Evolutionary conservation across 2,113 vertebrate species (phyloP).

Genomic region (Indicator indicator): DNA sequence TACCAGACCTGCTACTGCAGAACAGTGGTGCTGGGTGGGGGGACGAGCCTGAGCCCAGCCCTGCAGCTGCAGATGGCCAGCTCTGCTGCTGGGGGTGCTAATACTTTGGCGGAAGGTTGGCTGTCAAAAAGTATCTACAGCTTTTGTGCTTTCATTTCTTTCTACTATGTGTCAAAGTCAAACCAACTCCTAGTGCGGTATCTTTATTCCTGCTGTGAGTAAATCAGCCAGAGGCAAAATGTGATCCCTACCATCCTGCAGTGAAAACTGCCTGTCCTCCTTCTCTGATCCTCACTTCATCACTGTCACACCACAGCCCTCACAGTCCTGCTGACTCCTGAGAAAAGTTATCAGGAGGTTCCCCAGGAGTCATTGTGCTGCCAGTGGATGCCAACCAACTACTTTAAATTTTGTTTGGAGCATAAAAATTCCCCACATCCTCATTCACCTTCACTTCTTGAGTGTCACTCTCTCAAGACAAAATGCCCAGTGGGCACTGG

Average conservation of each 20-base stretch:
- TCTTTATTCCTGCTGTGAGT: slow-evolving; percentile 29
- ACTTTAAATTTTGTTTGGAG: not conserved
- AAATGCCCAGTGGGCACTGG: not conserved
- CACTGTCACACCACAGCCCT: not conserved
- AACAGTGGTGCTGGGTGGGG: not conserved
- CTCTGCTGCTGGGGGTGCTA: not conserved
- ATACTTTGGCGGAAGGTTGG: not conserved
- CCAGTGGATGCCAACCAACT: not conserved
- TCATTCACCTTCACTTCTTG: not conserved
- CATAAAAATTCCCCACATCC: not conserved
- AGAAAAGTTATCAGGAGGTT: not conserved
- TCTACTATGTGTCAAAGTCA: not conserved
- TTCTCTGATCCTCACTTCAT: slow-evolving; percentile 12
- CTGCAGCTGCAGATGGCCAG: not conserved
- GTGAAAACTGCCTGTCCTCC: not conserved
- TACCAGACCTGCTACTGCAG: not conserved
- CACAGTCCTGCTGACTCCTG: not conserved
- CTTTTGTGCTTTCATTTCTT: slow-evolving; percentile 10
- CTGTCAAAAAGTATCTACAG: not conserved
- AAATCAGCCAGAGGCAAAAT: slow-evolving; percentile 33
- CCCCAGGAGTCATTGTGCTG: not conserved
- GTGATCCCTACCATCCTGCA: not conserved
- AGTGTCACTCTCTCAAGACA: not conserved
- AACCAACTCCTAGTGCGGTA: not conserved
- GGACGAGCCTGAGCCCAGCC: not conserved